Conservation (phyloP, 2,888 invertebrate genomes). For the Listrodromus nycthemerus region DNA sequence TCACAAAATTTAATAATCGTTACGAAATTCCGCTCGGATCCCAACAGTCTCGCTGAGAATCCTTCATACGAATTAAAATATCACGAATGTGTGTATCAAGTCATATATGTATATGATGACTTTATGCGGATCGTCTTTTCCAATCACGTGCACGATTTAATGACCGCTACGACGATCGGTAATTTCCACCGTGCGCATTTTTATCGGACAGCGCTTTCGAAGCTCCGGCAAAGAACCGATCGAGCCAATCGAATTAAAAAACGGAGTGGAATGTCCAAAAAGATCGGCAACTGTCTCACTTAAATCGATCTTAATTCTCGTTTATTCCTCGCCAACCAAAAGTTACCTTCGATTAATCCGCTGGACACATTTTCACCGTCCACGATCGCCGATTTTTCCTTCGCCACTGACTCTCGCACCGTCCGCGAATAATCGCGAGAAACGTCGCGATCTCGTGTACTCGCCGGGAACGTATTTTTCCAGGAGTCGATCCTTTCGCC, state of each 20-base stretch:
- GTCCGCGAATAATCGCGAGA: background rate
- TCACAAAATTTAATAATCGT: conserved; percentile 26
- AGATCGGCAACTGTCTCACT: conserved; percentile 28
- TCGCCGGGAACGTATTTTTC: background rate
- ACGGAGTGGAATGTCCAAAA: conserved; percentile 35
- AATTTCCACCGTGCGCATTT: conserved; percentile 31
- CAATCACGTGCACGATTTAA: conserved; percentile 13
- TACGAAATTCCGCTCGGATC: background rate
- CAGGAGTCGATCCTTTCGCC: background rate
- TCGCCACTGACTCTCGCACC: background rate
- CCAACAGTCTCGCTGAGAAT: background rate
- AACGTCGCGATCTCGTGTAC: background rate
- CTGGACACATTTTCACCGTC: background rate
- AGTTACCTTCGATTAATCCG: background rate
- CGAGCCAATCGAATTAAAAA: conserved; percentile 74
- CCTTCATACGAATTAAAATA: conserved; percentile 2
- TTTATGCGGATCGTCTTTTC: conserved; percentile 14
- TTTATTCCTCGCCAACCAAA: background rate
- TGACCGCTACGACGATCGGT: conserved; percentile 7
- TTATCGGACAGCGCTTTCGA: conserved; percentile 30
- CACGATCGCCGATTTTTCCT: background rate
- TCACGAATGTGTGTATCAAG: background rate
- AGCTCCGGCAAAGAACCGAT: conserved; percentile 70
- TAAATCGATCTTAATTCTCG: too few species aligned
- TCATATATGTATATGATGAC: background rate